phyloP scores from a whole-genome alignment of 2,797 vertebrate species.

The Enteromius paludinosus region DNA sequence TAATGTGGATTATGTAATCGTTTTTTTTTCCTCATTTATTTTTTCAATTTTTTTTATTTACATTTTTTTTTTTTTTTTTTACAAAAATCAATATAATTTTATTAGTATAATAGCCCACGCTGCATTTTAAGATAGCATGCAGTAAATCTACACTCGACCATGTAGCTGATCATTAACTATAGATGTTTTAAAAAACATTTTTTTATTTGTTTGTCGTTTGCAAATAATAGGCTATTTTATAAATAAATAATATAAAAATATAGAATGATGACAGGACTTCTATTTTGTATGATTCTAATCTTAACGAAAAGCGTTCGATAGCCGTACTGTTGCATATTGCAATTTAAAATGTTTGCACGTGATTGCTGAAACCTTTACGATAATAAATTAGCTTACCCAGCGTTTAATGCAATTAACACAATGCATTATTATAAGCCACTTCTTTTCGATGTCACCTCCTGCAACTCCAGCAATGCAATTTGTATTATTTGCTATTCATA shows the following conservation, averaged over 20 bases:
- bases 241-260: background rate
- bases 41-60: no score
- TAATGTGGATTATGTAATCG: conserved; percentile 28
- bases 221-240: background rate
- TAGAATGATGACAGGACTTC: background rate
- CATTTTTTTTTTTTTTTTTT: no score
- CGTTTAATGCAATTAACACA: background rate
- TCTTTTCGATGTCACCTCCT: no score
- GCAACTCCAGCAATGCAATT: background rate
- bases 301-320: background rate
- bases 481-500: no score
- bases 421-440: background rate
- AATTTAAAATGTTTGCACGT: background rate
- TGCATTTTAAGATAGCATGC: background rate
- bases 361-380: background rate
- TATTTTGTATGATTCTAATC: background rate
- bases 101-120: background rate
- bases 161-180: background rate
- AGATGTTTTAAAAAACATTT: background rate
- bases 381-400: background rate
- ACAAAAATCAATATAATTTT: background rate
- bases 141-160: background rate
- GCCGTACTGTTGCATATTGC: background rate
- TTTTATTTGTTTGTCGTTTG: background rate
- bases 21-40: background rate